phyloP scores from a whole-genome alignment of 64 coral and sea anemone genomes.

The Pachyseris speciosa region DNA sequence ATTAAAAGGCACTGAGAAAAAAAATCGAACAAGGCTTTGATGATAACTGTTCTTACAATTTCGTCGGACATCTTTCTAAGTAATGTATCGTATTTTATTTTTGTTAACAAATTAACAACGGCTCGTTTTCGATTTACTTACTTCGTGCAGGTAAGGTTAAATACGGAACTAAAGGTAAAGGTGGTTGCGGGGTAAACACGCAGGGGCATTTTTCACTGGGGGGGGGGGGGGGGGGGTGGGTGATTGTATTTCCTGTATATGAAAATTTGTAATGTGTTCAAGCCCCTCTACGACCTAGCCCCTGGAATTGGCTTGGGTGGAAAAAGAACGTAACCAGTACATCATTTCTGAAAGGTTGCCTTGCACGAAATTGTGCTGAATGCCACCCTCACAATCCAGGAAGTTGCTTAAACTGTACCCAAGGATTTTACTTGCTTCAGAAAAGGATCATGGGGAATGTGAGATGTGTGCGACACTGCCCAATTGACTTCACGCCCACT shows the following conservation, averaged over 20 bases:
- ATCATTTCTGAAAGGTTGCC: neutral
- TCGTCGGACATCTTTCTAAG: neutral
- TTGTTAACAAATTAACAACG: too few species aligned
- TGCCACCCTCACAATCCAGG: constrained; percentile 11
- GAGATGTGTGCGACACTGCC: constrained; percentile 24
- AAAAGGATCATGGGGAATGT: constrained; percentile 37
- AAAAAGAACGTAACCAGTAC: neutral
- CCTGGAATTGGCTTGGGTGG: too few species aligned
- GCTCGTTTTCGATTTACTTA: too few species aligned
- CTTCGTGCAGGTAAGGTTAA: neutral
- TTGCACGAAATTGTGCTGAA: constrained; percentile 10
- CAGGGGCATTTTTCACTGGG: too few species aligned
- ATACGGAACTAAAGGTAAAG: neutral
- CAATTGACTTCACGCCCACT: neutral
- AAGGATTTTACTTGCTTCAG: constrained; percentile 17
- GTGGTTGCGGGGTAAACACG: too few species aligned
- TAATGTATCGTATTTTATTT: too few species aligned
- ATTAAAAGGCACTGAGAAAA: neutral
- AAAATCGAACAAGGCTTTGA: neutral
- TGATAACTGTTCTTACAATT: neutral
- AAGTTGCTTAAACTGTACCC: constrained; percentile 8
- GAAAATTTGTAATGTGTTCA: too few species aligned
- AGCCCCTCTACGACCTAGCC: too few species aligned
- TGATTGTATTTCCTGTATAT: too few species aligned
- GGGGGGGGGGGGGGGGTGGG: too few species aligned